phyloP scores from a whole-genome alignment of 1,140 invertebrate genomes.

The Melipona quadrifasciata region DNA sequence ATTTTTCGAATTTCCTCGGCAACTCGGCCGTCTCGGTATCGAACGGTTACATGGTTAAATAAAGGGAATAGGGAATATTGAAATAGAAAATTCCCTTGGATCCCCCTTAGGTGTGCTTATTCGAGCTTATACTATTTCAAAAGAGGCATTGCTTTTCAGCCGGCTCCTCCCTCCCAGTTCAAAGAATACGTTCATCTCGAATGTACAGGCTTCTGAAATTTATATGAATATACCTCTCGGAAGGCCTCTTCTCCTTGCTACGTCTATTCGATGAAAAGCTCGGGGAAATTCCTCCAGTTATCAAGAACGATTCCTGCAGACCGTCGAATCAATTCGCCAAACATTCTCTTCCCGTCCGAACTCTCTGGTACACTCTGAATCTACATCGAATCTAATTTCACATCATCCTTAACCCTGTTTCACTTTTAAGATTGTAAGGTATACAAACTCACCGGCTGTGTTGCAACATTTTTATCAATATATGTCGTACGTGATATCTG shows the following conservation, averaged over 20 bases:
- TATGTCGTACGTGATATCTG: too few species aligned
- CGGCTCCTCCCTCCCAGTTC: background rate
- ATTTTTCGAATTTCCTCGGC: background rate
- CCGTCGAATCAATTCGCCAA: background rate
- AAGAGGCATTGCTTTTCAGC: conserved; percentile 22
- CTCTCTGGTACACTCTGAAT: background rate
- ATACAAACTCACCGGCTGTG: too few species aligned
- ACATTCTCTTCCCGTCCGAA: background rate
- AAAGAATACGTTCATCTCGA: conserved; percentile 22
- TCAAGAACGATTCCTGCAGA: background rate
- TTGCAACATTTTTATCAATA: too few species aligned
- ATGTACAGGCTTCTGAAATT: conserved; percentile 29
- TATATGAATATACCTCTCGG: conserved; percentile 18
- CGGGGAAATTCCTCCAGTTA: conserved; percentile 2
- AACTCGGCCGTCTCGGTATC: background rate
- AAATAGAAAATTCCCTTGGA: conserved; percentile 17
- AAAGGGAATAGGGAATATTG: conserved; percentile 17
- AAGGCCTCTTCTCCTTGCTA: background rate
- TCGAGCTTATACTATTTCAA: conserved; percentile 23
- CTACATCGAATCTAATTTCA: background rate
- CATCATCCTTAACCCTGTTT: background rate
- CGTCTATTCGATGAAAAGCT: conserved; percentile 6
- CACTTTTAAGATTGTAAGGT: too few species aligned
- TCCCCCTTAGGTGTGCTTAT: background rate
- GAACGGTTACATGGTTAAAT: background rate